phyloP scores from a whole-genome alignment of 2,113 vertebrate species.

The Lamprologus lemairii region DNA sequence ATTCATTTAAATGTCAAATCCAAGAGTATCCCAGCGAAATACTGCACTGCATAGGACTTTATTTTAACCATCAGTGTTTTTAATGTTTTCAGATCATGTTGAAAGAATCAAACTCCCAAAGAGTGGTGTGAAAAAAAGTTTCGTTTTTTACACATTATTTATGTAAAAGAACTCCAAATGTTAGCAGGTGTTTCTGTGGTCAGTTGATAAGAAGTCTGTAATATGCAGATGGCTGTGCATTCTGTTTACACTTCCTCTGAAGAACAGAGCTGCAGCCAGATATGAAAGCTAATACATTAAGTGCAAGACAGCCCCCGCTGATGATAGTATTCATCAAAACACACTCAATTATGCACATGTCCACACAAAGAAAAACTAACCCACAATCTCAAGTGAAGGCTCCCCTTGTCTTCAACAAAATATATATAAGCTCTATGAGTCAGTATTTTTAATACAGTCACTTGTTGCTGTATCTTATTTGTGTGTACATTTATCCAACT shows the following conservation, averaged over 20 bases:
- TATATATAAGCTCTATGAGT: background rate
- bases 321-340: background rate
- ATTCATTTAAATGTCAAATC: background rate
- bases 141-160: background rate
- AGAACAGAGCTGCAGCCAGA: background rate
- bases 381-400: background rate
- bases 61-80: background rate
- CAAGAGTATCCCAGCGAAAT: background rate
- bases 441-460: background rate
- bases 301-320: background rate
- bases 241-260: conserved; percentile 23
- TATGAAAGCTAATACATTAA: conserved; percentile 2
- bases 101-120: background rate
- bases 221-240: conserved; percentile 32
- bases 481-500: background rate
- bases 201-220: background rate
- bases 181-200: background rate
- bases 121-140: background rate
- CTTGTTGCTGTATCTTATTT: background rate
- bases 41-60: background rate
- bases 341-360: background rate
- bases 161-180: background rate
- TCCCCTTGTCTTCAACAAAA: background rate
- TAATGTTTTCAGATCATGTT: background rate
- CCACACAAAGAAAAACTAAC: background rate